Evolutionary conservation across 2,113 vertebrate species (phyloP).

Genomic region (Sturnus vulgaris): DNA sequence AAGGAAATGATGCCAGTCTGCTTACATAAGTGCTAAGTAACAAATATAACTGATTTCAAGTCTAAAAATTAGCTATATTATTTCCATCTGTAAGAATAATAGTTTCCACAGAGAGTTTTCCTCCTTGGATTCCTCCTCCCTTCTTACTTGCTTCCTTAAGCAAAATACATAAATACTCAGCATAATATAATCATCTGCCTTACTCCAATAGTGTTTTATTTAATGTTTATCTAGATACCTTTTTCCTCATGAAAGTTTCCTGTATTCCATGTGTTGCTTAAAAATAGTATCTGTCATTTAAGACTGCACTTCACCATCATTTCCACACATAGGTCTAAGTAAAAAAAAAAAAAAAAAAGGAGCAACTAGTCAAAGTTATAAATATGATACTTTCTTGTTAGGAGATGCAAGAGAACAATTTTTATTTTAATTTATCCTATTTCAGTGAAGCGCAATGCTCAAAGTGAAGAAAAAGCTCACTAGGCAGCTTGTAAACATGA

Average conservation of each 20-base stretch:
- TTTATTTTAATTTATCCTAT: background rate
- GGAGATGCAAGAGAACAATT: background rate
- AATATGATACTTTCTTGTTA: background rate
- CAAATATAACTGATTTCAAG: background rate
- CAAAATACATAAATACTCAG: background rate
- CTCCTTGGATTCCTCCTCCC: background rate
- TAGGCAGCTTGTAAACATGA: background rate
- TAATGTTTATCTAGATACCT: background rate
- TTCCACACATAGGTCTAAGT: background rate
- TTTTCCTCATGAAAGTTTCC: background rate
- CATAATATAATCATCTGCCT: background rate
- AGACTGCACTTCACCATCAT: background rate
- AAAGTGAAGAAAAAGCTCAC: background rate
- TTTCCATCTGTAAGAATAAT: background rate
- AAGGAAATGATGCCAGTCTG: background rate
- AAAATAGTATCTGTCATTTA: background rate
- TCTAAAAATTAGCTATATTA: background rate
- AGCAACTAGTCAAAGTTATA: background rate
- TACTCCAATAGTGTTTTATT: background rate
- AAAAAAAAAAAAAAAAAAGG: background rate
- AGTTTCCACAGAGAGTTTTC: background rate
- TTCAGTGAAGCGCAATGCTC: background rate
- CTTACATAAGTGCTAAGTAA: background rate
- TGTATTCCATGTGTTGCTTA: background rate
- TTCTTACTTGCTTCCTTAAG: background rate